Base-by-base conservation (phyloP, 1,140 invertebrate genomes). In the Ostrea denselamellosa region DNA sequence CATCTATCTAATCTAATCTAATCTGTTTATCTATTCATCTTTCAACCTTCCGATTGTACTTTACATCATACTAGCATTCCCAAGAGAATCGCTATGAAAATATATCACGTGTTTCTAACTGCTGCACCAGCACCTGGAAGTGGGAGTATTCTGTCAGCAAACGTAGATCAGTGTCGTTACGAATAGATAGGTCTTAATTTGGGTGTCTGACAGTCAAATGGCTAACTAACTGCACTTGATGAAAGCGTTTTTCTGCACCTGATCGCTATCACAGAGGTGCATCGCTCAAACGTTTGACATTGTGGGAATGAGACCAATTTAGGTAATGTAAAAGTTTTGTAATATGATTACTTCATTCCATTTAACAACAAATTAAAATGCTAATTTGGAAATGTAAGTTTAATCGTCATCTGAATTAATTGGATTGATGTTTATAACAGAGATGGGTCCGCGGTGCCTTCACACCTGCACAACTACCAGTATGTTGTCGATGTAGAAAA, bases 381-480 rank as follows among this genome's bases (percentile, higher is more conserved):
- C 82, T 54, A 83, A 83, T 44, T 44, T 83, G n/a, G 52, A 83
- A 83, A 83, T 83, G 82, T 54, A 83, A 83, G 52, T 83, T 54
- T 83, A 25, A 25, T 34, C 25, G 68, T 83, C 82, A 25, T 52
- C 52, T 83, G 82, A 51, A 83, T 83, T 22, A 83, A 52, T 83
- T 83, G n/a, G 44, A 52, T 52, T 25, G 82, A 53, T 52, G 52
- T 83, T 28, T 83, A 53, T 52, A 53, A 7, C 82, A 83, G 22
- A 54, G 82, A 22, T 83, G 44, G 52, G 44, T 53, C 82, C 10
- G 4, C 19, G n/a, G 82, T 53, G 8, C 82, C 44, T 53, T 52
- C 82, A 54, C 82, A 83, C 82, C 82, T 83, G 82, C 82, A 52
- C 51, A 83, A 77, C 68, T 83, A 53, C 44, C 82, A 83, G 28